These are phyloP conservation scores for Thunnus albacares DNA, from an alignment of 2,797 vertebrate genomes.

Conservation along the genomic window DNA sequence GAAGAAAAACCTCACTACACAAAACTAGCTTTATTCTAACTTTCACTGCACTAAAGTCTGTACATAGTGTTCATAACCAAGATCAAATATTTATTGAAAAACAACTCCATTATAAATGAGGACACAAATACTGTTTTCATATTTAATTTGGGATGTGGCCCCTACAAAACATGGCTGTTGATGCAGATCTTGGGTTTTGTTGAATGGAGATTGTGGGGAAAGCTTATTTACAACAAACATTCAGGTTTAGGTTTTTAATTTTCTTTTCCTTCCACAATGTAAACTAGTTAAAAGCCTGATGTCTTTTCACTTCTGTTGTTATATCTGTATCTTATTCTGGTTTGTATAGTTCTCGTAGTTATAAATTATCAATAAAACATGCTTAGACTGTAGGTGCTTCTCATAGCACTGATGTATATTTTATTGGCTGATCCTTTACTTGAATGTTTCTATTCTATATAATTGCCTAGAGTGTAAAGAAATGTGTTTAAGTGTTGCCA, in stretches of 20 bases:
- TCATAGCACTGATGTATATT: slow-evolving; percentile 26
- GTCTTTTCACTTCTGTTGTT: slow-evolving; percentile 41
- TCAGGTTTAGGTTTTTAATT: background rate
- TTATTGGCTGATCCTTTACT: slow-evolving; percentile 23
- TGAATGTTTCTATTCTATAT: slow-evolving; percentile 28
- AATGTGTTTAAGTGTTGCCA: slow-evolving; percentile 50
- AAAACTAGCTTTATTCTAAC: background rate
- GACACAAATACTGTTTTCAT: background rate
- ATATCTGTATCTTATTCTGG: slow-evolving; percentile 30
- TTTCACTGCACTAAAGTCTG: background rate
- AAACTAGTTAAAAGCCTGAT: slow-evolving; percentile 25
- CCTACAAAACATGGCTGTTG: background rate
- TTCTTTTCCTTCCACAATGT: slow-evolving; percentile 29
- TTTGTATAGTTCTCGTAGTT: slow-evolving; percentile 57
- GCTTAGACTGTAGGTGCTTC: slow-evolving; percentile 31
- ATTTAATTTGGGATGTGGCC: background rate
- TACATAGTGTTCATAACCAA: background rate
- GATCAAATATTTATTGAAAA: background rate
- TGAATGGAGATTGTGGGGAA: background rate
- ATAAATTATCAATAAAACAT: slow-evolving; percentile 72
- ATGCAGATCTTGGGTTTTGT: background rate
- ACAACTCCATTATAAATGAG: background rate
- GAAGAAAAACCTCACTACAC: background rate
- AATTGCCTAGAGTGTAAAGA: slow-evolving; percentile 29
- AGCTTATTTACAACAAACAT: background rate